Conservation (phyloP, 2,888 invertebrate genomes). For the Scaptodrosophila latifasciaeformis region DNA sequence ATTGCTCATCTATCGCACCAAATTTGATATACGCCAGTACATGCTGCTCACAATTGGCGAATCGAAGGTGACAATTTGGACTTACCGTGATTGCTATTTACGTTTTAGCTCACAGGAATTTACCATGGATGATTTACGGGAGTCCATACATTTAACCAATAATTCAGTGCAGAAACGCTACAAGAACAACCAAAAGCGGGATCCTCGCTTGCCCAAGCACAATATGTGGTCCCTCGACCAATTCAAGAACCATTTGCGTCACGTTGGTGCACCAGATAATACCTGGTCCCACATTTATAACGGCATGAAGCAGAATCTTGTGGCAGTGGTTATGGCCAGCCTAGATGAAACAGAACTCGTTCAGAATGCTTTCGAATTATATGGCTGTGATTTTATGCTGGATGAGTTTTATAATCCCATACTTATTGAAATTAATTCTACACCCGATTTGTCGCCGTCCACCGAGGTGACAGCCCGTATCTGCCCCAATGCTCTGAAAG, state of each 20-base stretch:
- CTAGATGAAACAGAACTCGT: constrained; percentile 82
- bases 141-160: constrained; percentile 91
- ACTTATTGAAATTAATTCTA: constrained; percentile 94
- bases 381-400: constrained; percentile 94
- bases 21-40: constrained; percentile 94
- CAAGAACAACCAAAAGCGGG: constrained; percentile 74
- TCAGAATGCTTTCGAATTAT: constrained; percentile 89
- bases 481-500: constrained; percentile 87
- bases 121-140: constrained; percentile 85
- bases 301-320: constrained; percentile 88
- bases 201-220: constrained; percentile 81
- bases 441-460: constrained; percentile 87
- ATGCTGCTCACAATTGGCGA: constrained; percentile 84
- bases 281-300: constrained; percentile 88
- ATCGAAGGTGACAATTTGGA: constrained; percentile 87
- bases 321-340: constrained; percentile 86
- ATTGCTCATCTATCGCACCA: constrained; percentile 86
- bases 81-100: constrained; percentile 89
- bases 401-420: constrained; percentile 90
- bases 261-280: constrained; percentile 72
- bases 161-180: constrained; percentile 90
- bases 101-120: constrained; percentile 91
- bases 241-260: constrained; percentile 80
- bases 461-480: constrained; percentile 89
- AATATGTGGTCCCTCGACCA: constrained; percentile 91